Evolutionary conservation across 2,113 vertebrate species (phyloP), one percentile per base, ranked within the genome.

Genomic region (Plotosus lineatus): DNA sequence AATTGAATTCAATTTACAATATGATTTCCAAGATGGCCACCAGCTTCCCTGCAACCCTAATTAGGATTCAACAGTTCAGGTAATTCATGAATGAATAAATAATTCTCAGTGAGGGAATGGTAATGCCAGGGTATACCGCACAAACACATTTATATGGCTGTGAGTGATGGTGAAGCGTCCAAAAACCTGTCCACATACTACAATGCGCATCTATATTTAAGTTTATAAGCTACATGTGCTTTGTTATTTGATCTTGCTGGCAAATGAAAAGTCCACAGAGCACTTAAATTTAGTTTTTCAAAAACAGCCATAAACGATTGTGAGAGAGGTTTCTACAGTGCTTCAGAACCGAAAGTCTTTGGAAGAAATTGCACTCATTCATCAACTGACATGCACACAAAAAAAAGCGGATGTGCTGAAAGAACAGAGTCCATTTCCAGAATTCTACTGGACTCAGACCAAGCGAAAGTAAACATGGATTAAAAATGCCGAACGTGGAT

Each of bases 291-390:
- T n/a, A n/a, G n/a, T n/a, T 21, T 50, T 72, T 26, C 40, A 15
- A 44, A 69, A 44, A n/a, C 23, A 44, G 1, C 4, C 4, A 26
- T 6, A 3, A 15, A 44, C 12, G 2, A 14, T 28, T 48, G 14
- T 46, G 2, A 1, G 1, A 46, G n/a, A 71, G 3, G 28, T 48
- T 69, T 2, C 11, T 31, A 26, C 44, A 31, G 31, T 69, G 40
- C 28, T 26, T 69, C 66, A 69, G 66, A 38, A n/a, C 44, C 44
- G 31, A 21, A 15, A 31, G 44, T 17, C 26, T 31, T 71, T 28
- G 68, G 26, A 71, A 48, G 44, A 48, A 71, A 71, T 71, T 71
- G 68, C 42, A 71, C 44, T 48, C 68, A 48, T 71, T 71, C 44
- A 31, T 71, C 68, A 71, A 71, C 48, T 71, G 44, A 50, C 68